A percentile compares a stretch with the other conserved stretches of the same genome.
Conservation (phyloP, 2,888 invertebrate species). For the Acleris cristana region DNA sequence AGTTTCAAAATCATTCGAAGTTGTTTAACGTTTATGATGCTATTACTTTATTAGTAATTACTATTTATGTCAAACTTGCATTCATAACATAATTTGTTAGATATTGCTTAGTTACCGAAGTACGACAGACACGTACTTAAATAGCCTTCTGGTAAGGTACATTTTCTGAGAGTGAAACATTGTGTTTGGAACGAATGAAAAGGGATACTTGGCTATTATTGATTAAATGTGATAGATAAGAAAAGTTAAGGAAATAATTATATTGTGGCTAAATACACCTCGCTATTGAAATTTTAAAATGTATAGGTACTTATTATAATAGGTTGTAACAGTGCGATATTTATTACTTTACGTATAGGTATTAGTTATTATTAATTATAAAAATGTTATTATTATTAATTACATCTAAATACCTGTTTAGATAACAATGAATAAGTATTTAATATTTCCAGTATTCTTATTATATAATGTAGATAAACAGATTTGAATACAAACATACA, state of each 20-base stretch:
- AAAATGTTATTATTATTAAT: conserved; percentile 11
- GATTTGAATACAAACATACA: conserved; percentile 11
- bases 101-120: no score
- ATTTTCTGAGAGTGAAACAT: background rate
- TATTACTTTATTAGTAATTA: no score
- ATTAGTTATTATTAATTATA: conserved; percentile 9
- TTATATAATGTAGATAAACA: conserved; percentile 21
- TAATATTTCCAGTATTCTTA: conserved; percentile 32
- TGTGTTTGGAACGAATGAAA: background rate
- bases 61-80: no score
- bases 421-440: conserved; percentile 28
- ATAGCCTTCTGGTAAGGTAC: background rate
- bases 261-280: conserved; percentile 19
- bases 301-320: conserved; percentile 12
- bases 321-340: conserved; percentile 16
- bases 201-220: background rate
- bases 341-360: conserved; percentile 27
- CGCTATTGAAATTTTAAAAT: conserved; percentile 21
- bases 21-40: no score
- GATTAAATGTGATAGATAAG: background rate
- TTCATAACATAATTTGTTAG: no score
- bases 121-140: no score
- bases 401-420: conserved; percentile 15
- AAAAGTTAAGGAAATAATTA: conserved; percentile 7
- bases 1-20: background rate